Evolutionary conservation across 92 coral and sea anemone genomes (phyloP).

Genomic region (Bergia puertoricense): DNA sequence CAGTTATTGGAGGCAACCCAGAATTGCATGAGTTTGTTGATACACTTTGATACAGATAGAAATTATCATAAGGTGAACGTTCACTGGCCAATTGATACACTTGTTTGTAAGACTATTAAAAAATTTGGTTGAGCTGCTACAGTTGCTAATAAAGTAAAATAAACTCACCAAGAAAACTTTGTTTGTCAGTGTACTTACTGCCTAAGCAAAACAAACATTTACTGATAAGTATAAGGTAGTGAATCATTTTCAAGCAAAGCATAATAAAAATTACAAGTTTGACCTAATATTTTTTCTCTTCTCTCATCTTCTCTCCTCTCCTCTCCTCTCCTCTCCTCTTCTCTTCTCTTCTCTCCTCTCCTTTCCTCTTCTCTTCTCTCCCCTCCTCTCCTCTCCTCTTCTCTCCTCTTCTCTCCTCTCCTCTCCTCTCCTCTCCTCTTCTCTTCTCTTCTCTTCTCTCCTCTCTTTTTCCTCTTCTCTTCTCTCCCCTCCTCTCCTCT

Average conservation of each 20-base stretch:
- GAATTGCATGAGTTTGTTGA: too few species aligned
- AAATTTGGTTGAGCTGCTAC: background rate
- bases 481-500: too few species aligned
- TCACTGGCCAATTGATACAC: background rate
- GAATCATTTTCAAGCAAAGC: too few species aligned
- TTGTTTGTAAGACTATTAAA: background rate
- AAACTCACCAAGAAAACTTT: background rate
- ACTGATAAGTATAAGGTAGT: background rate
- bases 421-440: background rate
- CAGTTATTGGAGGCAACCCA: too few species aligned
- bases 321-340: background rate
- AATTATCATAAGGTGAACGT: background rate
- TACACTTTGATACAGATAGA: background rate
- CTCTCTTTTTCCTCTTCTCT: background rate
- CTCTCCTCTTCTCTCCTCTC: background rate
- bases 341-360: background rate
- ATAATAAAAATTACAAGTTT: too few species aligned
- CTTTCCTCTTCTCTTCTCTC: background rate
- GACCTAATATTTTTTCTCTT: background rate
- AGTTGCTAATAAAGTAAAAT: background rate
- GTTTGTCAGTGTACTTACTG: background rate
- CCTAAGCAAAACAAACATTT: background rate
- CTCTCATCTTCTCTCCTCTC: background rate
- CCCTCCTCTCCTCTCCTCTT: too few species aligned
- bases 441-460: background rate